Evolutionary conservation across 2,888 invertebrate species (phyloP), one percentile per base, ranked within the genome.

Genomic region (Pachydiplax longipennis): DNA sequence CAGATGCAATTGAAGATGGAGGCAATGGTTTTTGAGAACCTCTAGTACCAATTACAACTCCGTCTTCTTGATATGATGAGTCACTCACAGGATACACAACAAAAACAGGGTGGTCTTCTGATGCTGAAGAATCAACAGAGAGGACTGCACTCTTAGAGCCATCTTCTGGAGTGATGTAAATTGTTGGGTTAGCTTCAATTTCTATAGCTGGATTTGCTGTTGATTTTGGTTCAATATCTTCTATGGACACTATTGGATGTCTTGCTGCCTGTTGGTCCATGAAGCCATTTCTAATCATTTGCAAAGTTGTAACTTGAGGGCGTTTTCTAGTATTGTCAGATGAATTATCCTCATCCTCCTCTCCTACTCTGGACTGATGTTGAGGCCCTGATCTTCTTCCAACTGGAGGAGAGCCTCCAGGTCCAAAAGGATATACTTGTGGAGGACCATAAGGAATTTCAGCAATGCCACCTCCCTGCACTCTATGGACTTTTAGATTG

Each of bases 231-330:
- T 44, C 80, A 31, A 65, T 25, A 44, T 82, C 83, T 31, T 83
- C 83, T 25, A 58, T 65, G 4, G 91, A 91, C n/a, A 65, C 44
- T 15, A 81, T 82, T 22, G 90, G 81, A 18, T 58, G 91, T 35
- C 91, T 61, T 15, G 91, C 83, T 15, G 90, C 53, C 90, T 91
- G 90, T 92, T 92, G 0, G 92, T 91, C 22, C 93, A 93, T 80
- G 0, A 93, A 93, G 10, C 93, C 94, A 90, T 94, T 94, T 92
- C 96, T 96, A 82, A 96, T 95, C 96, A 96, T 96, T 93, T 96
- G 96, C 58, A 96, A 93, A 0, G 96, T 96, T 18, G 96, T 95
- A 0, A 96, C 95, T 91, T 94, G 94, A 0, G 95, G 95, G 44
- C 95, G 90, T 18, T 80, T 53, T 10, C 35, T 90, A 58, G 6